phyloP scores from a whole-genome alignment of 2,113 vertebrate species.

The Orientallactaga bullata region DNA sequence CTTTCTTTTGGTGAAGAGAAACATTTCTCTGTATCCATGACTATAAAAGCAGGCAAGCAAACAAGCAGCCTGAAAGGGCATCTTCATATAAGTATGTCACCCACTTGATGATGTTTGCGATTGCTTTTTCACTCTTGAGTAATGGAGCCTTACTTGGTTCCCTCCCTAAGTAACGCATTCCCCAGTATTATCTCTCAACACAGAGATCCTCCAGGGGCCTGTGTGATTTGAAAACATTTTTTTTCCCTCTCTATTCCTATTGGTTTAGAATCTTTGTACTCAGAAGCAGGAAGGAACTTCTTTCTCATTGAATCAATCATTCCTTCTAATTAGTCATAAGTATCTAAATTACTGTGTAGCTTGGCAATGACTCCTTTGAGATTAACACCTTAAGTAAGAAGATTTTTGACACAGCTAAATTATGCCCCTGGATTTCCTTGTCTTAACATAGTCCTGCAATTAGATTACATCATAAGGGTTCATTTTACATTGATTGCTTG shows the following conservation, averaged over 20 bases:
- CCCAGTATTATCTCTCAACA: not conserved
- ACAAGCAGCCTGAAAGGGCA: conserved; percentile 18
- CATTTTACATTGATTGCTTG: conserved; percentile 12
- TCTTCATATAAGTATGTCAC: not conserved
- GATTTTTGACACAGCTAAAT: conserved; percentile 35
- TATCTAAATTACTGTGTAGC: conserved; percentile 40
- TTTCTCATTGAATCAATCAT: conserved; percentile 46
- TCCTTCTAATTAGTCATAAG: not conserved
- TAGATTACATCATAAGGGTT: conserved; percentile 21
- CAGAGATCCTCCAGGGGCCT: not conserved
- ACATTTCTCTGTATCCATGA: conserved; percentile 48
- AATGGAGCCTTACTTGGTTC: not conserved
- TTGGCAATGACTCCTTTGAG: conserved; percentile 44
- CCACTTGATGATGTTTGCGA: not conserved
- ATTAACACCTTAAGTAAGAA: conserved; percentile 51
- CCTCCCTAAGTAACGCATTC: not conserved
- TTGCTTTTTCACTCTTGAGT: conserved; percentile 28
- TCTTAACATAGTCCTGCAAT: conserved; percentile 20
- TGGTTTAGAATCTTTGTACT: conserved; percentile 37
- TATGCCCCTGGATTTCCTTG: not conserved
- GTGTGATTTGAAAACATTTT: not conserved
- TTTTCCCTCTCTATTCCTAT: not conserved
- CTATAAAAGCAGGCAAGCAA: conserved; percentile 49
- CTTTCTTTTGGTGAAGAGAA: not conserved
- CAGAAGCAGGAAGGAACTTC: conserved; percentile 46